Evolutionary conservation across 2,797 vertebrate genomes (phyloP).

Genomic region (Anabacerthia variegaticeps): DNA sequence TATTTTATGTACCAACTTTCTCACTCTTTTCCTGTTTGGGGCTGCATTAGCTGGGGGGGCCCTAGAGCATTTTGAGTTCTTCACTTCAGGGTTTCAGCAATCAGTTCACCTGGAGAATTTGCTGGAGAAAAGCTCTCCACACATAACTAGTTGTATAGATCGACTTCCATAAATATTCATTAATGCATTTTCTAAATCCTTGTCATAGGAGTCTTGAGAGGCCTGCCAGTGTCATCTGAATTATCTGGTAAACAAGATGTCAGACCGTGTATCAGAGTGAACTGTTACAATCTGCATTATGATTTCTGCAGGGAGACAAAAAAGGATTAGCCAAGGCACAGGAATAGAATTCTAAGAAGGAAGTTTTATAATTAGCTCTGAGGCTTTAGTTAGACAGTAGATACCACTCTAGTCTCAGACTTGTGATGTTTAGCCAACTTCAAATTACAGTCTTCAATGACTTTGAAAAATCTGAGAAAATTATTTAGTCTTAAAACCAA

Average conservation of each 20-base stretch:
- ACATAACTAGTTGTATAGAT: neutral
- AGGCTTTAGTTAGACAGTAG: slow-evolving; percentile 25
- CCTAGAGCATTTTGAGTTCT: neutral
- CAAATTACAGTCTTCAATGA: neutral
- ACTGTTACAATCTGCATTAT: neutral
- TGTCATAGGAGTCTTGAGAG: neutral
- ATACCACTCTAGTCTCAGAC: neutral
- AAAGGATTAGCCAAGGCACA: slow-evolving; percentile 49
- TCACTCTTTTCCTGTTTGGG: neutral
- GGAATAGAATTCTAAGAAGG: slow-evolving; percentile 61
- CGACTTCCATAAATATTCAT: neutral
- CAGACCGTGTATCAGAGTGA: neutral
- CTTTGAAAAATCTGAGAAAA: neutral
- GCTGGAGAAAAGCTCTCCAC: slow-evolving; percentile 18
- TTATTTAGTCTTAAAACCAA: neutral
- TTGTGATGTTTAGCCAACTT: slow-evolving; percentile 16
- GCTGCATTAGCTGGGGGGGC: neutral
- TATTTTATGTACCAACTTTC: neutral
- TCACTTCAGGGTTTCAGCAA: neutral
- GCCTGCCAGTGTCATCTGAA: neutral
- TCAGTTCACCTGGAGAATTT: neutral
- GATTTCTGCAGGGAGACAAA: slow-evolving; percentile 33
- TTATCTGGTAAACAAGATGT: slow-evolving; percentile 36
- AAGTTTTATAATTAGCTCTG: slow-evolving; percentile 50
- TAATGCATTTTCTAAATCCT: slow-evolving; percentile 14